A percentile compares a stretch with the other conserved stretches of the same genome.
Evolutionary conservation across 1,140 invertebrate genomes (phyloP).

Genomic region (Drosophila tsacasi): DNA sequence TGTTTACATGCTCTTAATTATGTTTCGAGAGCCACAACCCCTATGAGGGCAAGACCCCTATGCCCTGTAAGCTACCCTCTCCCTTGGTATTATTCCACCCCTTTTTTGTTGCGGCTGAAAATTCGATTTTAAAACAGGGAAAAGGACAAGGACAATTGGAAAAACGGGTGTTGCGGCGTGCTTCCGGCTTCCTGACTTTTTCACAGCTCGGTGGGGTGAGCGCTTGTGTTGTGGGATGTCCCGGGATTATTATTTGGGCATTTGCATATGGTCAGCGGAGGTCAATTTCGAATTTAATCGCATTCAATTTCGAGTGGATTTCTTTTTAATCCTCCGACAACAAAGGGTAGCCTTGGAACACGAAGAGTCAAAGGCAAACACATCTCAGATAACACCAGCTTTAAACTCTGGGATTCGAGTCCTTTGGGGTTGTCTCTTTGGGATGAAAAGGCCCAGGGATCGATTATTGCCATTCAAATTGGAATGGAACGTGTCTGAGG

Average conservation of each 20-base stretch:
- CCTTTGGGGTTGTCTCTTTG: constrained; percentile 7
- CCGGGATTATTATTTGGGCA: constrained; percentile 26
- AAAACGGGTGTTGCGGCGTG: constrained; percentile 9
- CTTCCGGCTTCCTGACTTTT: constrained; percentile 64
- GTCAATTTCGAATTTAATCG: constrained; percentile 81
- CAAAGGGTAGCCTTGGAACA: constrained; percentile 26
- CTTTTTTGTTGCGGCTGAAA: constrained; percentile 46
- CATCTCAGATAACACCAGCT: constrained; percentile 32
- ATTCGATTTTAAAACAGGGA: constrained; percentile 77
- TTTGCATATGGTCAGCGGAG: constrained; percentile 76
- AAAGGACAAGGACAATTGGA: constrained; percentile 51
- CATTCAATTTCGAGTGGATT: constrained; percentile 83
- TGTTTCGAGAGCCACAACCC: constrained; percentile 54
- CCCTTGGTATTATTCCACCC: constrained; percentile 7
- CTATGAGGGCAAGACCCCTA: constrained; percentile 22
- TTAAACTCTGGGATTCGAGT: background rate
- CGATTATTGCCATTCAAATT: constrained; percentile 85
- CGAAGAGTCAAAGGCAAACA: constrained; percentile 56
- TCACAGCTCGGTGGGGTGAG: constrained; percentile 57
- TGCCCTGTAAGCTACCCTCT: constrained; percentile 40
- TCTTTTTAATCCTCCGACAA: constrained; percentile 69
- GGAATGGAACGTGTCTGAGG: constrained; percentile 76
- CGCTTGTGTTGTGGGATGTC: background rate
- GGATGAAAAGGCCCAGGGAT: constrained; percentile 76
- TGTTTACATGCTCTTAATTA: constrained; percentile 84